phyloP scores from a whole-genome alignment of 2,797 vertebrate species.

The Cyprinella venusta region DNA sequence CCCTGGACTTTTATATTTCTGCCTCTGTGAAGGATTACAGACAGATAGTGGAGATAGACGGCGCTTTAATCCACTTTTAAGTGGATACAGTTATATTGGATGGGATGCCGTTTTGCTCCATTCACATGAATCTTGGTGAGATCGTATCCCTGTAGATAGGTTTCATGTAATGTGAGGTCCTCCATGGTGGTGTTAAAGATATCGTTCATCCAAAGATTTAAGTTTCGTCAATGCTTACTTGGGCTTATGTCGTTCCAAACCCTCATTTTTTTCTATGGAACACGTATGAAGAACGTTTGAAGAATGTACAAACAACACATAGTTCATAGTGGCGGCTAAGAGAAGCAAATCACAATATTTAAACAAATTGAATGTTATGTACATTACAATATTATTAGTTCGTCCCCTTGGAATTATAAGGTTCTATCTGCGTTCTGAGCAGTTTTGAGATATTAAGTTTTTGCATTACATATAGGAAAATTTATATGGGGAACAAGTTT shows the following conservation, averaged over 20 bases:
- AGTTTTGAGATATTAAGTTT: no score
- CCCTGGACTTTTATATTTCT: slow-evolving; percentile 2
- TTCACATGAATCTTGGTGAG: not conserved
- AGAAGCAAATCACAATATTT: not conserved
- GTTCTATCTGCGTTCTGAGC: no score
- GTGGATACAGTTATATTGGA: slow-evolving; percentile 8
- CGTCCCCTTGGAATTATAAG: no score
- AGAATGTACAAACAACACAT: not conserved
- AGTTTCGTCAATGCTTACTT: not conserved
- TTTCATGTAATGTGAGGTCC: not conserved
- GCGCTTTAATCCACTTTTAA: slow-evolving; percentile 23
- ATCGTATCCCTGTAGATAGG: not conserved
- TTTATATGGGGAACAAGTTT: no score
- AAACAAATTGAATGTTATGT: not conserved
- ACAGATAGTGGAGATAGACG: slow-evolving; percentile 10
- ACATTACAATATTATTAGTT: not conserved
- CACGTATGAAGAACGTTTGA: not conserved
- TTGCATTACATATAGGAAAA: no score
- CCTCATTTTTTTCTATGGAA: not conserved
- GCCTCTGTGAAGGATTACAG: slow-evolving; percentile 12
- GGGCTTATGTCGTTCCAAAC: not conserved
- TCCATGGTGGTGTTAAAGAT: not conserved
- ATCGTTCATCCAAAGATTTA: not conserved
- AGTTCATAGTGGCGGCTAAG: not conserved
- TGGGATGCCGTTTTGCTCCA: not conserved